These are phyloP conservation scores for Pseudopodoces humilis DNA, from an alignment of 2,113 vertebrate species.

Conservation along the genomic window DNA sequence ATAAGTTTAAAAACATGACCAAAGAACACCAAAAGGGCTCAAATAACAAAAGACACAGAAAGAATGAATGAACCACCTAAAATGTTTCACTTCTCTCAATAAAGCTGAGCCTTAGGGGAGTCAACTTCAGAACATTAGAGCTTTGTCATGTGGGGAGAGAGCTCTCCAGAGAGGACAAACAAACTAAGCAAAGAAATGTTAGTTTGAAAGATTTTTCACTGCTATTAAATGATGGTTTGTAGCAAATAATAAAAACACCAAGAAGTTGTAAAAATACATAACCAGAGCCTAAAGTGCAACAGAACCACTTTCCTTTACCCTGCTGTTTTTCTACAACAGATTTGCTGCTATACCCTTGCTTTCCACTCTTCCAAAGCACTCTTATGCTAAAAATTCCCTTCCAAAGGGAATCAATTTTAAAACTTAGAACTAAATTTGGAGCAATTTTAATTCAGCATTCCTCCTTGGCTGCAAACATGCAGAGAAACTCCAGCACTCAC, in stretches of 20 bases:
- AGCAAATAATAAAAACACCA: constrained; percentile 46
- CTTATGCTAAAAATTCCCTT: constrained; percentile 5
- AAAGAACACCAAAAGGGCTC: constrained; percentile 42
- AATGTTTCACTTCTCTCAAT: constrained; percentile 62
- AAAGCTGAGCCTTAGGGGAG: constrained; percentile 65
- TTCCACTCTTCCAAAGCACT: not conserved
- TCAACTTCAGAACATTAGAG: constrained; percentile 46
- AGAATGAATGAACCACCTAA: constrained; percentile 67
- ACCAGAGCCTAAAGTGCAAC: constrained; percentile 41
- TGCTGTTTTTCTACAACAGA: not conserved
- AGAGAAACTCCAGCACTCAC: not conserved
- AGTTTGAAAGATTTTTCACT: constrained; percentile 35
- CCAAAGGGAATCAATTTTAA: not conserved
- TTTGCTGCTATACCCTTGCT: not conserved
- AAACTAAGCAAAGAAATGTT: constrained; percentile 52
- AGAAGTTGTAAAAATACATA: constrained; percentile 52
- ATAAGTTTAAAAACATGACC: constrained; percentile 60
- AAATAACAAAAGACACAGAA: constrained; percentile 60
- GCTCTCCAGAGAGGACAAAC: constrained; percentile 62
- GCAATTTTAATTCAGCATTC: constrained; percentile 6
- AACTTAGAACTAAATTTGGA: not conserved
- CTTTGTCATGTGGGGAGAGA: constrained; percentile 49
- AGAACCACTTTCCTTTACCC: not conserved
- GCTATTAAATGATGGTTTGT: constrained; percentile 48
- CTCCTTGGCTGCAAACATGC: not conserved